Evolutionary conservation across 2,797 vertebrate species (phyloP).

Genomic region (Gorsachius magnificus): DNA sequence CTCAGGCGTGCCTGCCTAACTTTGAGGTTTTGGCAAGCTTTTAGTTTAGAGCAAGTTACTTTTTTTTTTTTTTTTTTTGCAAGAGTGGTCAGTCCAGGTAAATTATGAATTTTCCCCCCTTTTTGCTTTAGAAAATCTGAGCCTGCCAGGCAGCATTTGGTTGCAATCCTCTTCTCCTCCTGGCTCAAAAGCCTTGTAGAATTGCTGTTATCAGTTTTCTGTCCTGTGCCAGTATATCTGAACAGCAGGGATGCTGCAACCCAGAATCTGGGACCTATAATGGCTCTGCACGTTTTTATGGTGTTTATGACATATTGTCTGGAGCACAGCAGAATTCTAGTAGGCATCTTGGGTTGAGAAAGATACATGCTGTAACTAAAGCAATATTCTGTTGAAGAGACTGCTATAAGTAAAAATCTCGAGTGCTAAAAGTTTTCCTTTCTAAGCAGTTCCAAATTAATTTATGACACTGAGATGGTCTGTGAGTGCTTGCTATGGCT

Average conservation of each 20-base stretch:
- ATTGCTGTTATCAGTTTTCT: conserved; percentile 38
- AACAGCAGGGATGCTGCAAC: not conserved
- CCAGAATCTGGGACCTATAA: not conserved
- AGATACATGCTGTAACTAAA: not conserved
- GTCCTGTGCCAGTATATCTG: not conserved
- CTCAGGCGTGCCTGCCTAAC: not conserved
- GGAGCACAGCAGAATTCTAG: conserved; percentile 3
- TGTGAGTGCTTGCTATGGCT: not conserved
- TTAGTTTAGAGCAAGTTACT: not conserved
- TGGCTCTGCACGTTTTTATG: not conserved
- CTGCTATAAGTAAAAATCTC: not conserved
- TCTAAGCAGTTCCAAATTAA: conserved; percentile 1
- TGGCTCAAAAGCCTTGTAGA: not conserved
- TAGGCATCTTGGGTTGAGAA: not conserved
- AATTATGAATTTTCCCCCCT: not conserved
- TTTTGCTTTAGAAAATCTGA: not conserved
- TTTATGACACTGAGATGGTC: not conserved
- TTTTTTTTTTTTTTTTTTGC: not conserved
- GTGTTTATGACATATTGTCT: conserved; percentile 18
- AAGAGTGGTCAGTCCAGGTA: not conserved
- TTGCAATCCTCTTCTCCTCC: not conserved
- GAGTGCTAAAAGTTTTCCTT: not conserved
- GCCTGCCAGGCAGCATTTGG: not conserved
- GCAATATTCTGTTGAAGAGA: not conserved
- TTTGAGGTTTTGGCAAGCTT: not conserved